These are phyloP conservation scores for Zophobas morio DNA, from an alignment of 1,140 invertebrate genomes.

Conservation along the genomic window DNA sequence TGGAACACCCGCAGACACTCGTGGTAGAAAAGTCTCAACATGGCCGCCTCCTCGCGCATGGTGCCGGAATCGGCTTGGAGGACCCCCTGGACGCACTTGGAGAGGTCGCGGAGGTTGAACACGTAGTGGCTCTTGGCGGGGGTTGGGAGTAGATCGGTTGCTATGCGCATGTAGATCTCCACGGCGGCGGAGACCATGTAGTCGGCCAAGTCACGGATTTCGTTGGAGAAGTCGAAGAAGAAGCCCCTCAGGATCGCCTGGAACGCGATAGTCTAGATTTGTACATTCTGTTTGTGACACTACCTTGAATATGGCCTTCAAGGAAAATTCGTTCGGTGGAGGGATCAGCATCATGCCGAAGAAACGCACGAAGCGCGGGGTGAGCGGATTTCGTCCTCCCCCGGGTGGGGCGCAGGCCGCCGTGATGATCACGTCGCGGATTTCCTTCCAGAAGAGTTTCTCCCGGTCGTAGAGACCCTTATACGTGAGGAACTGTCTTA, in stretches of 20 bases:
- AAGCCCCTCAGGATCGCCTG: slow-evolving; percentile 84
- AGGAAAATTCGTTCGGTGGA: slow-evolving; percentile 80
- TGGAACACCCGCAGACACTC: slow-evolving; percentile 92
- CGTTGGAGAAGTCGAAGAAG: slow-evolving; percentile 80
- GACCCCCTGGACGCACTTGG: slow-evolving; percentile 92
- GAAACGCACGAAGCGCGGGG: slow-evolving; percentile 87
- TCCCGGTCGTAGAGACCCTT: slow-evolving; percentile 88
- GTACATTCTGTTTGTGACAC: slow-evolving; percentile 50
- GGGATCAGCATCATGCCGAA: slow-evolving; percentile 86
- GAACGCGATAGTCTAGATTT: slow-evolving; percentile 56
- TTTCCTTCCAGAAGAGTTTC: slow-evolving; percentile 88
- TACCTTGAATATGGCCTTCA: slow-evolving; percentile 86
- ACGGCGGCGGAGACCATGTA: slow-evolving; percentile 85
- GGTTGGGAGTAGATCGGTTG: slow-evolving; percentile 84
- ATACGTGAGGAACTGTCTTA: slow-evolving; percentile 88
- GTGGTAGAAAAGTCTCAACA: slow-evolving; percentile 87
- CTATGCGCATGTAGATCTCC: slow-evolving; percentile 84
- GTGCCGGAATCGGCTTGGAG: slow-evolving; percentile 79
- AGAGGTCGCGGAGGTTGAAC: slow-evolving; percentile 91
- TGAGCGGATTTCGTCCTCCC: slow-evolving; percentile 88
- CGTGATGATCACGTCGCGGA: slow-evolving; percentile 87
- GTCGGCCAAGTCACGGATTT: slow-evolving; percentile 79
- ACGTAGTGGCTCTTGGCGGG: slow-evolving; percentile 93
- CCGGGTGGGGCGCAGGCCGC: slow-evolving; percentile 91
- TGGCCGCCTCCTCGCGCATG: slow-evolving; percentile 76